Base-by-base conservation (phyloP, 2,888 invertebrate genomes). In the Argyresthia goedartella region DNA sequence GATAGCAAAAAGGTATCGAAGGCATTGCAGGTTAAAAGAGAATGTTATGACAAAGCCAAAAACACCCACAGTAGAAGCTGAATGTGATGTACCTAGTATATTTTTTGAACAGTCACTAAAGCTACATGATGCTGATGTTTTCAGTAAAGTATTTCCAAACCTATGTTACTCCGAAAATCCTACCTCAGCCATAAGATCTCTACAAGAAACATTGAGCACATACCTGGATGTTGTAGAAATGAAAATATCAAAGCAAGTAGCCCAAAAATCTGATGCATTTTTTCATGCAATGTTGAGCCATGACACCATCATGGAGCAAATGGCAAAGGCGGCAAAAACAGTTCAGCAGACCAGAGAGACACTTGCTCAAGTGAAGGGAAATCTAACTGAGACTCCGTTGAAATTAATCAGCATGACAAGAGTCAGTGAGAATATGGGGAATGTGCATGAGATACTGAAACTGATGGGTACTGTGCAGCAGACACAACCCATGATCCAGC, bases 211-310 rank as follows among this genome's bases (percentile, higher is more conserved):
- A 78, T 84, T 98, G 44, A 96, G 96, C 69, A 95, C 97, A 72
- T 97, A 98, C 76, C 87, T 99, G 66, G 98, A 99, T 87, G 91
- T 95, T 54, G 95, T 98, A 48, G 98, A 99, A 81, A 94, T 96
- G 67, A 93, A 95, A 78, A 96, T 97, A 71, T 95, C 96, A 6
- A 92, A 93, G 64, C 97, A 98, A 87, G 92, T 98, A 52, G 96
- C 98, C 34, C 93, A 94, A 65, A 97, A 98, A 73, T 98, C 98
- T 9, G 96, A 96, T 62, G 97, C 97, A 14, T 99, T 99, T 85
- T 99, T 99, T 73, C 95, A 97, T 77, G 98, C 98, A 0, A 98
- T 99, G 95, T 93, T 98, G 52, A 98, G 98, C 8, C 99, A 99
- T 79, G 98, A 99, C 73, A 94, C 95, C 34, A 93, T 99, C 50